Conservation (phyloP, 2,888 invertebrate genomes). For the Ischnura elegans region DNA sequence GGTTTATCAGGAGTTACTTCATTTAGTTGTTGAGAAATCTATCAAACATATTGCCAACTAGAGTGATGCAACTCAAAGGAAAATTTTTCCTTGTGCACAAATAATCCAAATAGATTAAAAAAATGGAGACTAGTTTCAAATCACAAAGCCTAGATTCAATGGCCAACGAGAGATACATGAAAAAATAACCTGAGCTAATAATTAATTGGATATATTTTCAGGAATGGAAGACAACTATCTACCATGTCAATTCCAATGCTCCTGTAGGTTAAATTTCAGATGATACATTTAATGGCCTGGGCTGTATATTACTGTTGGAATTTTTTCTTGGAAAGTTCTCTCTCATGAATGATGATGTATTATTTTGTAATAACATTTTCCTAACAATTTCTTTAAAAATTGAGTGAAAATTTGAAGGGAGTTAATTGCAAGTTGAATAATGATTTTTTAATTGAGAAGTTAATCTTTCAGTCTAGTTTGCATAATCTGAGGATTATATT, state of each 20-base stretch:
- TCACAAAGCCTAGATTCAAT: too few species aligned
- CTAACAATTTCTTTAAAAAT: not conserved
- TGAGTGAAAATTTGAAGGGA: not conserved
- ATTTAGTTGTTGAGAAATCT: too few species aligned
- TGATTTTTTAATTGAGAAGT: not conserved
- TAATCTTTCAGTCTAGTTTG: not conserved
- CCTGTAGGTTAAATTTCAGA: not conserved
- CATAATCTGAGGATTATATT: not conserved
- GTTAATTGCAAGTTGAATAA: not conserved
- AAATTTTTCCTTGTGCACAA: too few species aligned
- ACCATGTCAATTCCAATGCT: too few species aligned
- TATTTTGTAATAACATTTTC: not conserved
- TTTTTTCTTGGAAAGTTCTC: not conserved
- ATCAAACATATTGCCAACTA: too few species aligned
- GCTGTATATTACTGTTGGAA: not conserved
- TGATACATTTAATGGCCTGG: not conserved
- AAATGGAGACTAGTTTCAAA: too few species aligned
- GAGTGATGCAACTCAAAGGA: too few species aligned
- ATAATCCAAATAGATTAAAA: too few species aligned
- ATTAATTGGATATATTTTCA: not conserved
- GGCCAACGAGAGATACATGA: not conserved
- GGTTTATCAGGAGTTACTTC: too few species aligned
- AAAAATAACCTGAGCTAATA: not conserved
- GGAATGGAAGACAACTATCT: too few species aligned
- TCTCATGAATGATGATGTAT: not conserved